Evolutionary conservation across 2,888 invertebrate species (phyloP).

Genomic region (Amaurobius ferox): DNA sequence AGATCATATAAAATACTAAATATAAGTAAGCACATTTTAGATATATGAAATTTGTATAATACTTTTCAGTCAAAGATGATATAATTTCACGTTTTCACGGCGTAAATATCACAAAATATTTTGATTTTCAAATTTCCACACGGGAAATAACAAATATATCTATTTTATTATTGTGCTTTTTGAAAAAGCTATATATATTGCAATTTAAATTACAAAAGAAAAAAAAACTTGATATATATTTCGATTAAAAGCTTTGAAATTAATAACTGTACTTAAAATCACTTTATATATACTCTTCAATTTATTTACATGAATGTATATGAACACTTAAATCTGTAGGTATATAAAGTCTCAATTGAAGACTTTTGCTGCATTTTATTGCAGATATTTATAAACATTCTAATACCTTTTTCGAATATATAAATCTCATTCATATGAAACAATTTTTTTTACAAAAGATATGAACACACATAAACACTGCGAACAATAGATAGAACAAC

Average conservation of each 20-base stretch:
- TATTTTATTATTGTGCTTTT: no score
- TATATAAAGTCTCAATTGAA: no score
- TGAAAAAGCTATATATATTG: no score
- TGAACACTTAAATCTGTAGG: slow-evolving; percentile 26
- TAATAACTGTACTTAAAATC: slow-evolving; percentile 27
- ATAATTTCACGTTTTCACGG: no score
- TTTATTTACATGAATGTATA: slow-evolving; percentile 37
- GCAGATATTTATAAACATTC: neutral
- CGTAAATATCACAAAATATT: slow-evolving; percentile 44
- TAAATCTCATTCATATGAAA: slow-evolving; percentile 9
- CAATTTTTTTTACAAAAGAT: neutral
- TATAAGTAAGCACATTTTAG: no score
- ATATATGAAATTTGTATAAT: no score
- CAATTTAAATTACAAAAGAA: neutral
- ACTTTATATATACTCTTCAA: slow-evolving; percentile 33
- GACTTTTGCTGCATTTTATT: no score
- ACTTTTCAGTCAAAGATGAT: no score
- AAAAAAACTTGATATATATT: slow-evolving; percentile 29
- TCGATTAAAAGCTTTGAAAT: slow-evolving; percentile 34
- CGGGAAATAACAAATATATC: neutral
- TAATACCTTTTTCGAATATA: slow-evolving; percentile 6
- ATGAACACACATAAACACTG: neutral
- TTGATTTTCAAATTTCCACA: slow-evolving; percentile 24
- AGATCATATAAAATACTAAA: no score
- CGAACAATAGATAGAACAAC: neutral